Evolutionary conservation across 1,140 invertebrate species (phyloP).

Genomic region (Battus philenor): DNA sequence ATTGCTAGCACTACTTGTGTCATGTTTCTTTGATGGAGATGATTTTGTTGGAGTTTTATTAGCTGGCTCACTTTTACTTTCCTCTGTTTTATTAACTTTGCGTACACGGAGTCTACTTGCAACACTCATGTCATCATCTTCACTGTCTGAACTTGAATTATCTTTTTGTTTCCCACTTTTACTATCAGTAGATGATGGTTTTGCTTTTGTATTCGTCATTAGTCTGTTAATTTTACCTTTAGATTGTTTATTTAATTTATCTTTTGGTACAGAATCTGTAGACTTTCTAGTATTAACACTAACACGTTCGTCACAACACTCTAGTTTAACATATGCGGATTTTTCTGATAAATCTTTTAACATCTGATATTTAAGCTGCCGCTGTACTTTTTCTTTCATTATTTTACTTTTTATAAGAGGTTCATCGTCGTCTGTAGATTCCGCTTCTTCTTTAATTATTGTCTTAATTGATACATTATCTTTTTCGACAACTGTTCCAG

Average conservation of each 20-base stretch:
- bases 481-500: slow-evolving; percentile 42
- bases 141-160: slow-evolving; percentile 64
- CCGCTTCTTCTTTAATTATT: slow-evolving; percentile 53
- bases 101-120: slow-evolving; percentile 54
- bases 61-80: slow-evolving; percentile 34
- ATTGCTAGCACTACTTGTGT: slow-evolving; percentile 49
- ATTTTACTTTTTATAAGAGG: slow-evolving; percentile 73
- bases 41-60: slow-evolving; percentile 55
- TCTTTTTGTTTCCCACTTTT: slow-evolving; percentile 43
- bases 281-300: slow-evolving; percentile 56
- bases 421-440: slow-evolving; percentile 74
- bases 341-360: slow-evolving; percentile 67
- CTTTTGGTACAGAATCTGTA: slow-evolving; percentile 42
- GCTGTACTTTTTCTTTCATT: slow-evolving; percentile 60
- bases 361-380: slow-evolving; percentile 54
- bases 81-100: slow-evolving; percentile 60
- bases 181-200: slow-evolving; percentile 38
- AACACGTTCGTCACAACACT: slow-evolving; percentile 62
- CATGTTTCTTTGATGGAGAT: slow-evolving; percentile 52
- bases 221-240: slow-evolving; percentile 45
- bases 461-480: slow-evolving; percentile 41
- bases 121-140: slow-evolving; percentile 59
- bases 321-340: slow-evolving; percentile 63
- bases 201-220: slow-evolving; percentile 37
- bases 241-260: slow-evolving; percentile 44